Evolutionary conservation across 35 echinoderm and acorn worm genomes (phyloP).

Genomic region (Apostichopus parvimensis): DNA sequence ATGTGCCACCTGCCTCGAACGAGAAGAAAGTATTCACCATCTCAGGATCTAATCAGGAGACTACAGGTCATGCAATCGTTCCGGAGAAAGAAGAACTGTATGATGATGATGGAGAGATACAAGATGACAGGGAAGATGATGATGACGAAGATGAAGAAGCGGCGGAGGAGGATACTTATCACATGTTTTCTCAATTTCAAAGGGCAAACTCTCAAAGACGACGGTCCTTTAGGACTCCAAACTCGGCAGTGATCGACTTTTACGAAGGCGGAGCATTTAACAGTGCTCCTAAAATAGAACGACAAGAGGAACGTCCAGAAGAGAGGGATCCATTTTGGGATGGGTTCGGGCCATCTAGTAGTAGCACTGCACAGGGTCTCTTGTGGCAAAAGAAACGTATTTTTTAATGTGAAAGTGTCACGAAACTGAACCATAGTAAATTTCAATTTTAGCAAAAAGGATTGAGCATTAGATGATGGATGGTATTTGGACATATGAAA

Average conservation of each 20-base stretch:
- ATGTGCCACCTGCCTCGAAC: background rate
- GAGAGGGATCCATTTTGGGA: slow-evolving; percentile 41
- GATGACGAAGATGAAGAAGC: background rate
- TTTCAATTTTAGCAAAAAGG: no score
- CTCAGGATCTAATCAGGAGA: background rate
- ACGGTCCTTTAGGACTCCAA: slow-evolving; percentile 8
- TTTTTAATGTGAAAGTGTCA: background rate
- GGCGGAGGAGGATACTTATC: slow-evolving; percentile 25
- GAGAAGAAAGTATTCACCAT: slow-evolving; percentile 30
- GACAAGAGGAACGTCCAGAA: background rate
- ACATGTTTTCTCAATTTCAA: slow-evolving; percentile 42
- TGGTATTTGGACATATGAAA: background rate
- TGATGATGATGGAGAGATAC: slow-evolving; percentile 6
- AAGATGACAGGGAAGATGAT: background rate
- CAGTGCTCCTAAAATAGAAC: background rate
- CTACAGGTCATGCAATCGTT: background rate
- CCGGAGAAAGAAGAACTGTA: background rate
- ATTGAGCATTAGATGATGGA: no score
- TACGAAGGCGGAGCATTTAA: slow-evolving; percentile 42
- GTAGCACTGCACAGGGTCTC: background rate
- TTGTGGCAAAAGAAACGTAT: slow-evolving; percentile 53
- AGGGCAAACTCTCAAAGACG: slow-evolving; percentile 5
- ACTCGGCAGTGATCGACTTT: slow-evolving; percentile 45
- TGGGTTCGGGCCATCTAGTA: slow-evolving; percentile 8
- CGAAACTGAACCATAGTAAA: no score